phyloP scores from a whole-genome alignment of 1,140 invertebrate genomes.

The Cylas formicarius region DNA sequence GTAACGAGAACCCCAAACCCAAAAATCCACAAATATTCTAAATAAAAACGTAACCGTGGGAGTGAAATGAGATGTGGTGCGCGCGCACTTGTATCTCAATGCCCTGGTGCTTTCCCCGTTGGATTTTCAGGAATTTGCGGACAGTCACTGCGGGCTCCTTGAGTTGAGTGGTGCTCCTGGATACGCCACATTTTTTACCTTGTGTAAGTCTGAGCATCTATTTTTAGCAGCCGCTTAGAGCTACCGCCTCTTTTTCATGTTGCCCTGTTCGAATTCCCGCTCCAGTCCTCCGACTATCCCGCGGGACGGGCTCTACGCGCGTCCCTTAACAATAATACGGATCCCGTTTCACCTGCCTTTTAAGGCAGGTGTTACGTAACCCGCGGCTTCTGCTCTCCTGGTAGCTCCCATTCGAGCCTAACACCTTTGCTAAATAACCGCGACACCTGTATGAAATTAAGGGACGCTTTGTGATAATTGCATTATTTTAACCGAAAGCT shows the following conservation, averaged over 20 bases:
- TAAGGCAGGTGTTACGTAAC: background rate
- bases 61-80: too few species aligned
- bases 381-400: too few species aligned
- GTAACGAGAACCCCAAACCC: too few species aligned
- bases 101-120: too few species aligned
- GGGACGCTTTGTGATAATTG: too few species aligned
- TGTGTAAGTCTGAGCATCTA: background rate
- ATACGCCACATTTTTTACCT: slow-evolving; percentile 17
- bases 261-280: background rate
- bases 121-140: slow-evolving; percentile 17
- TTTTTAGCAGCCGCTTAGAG: background rate
- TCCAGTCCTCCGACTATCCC: background rate
- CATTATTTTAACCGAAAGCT: too few species aligned
- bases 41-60: too few species aligned
- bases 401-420: too few species aligned
- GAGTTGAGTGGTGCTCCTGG: slow-evolving; percentile 43
- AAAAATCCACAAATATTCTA: too few species aligned
- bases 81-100: too few species aligned
- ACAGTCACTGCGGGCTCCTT: slow-evolving; percentile 41
- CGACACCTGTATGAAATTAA: too few species aligned
- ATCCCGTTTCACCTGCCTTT: background rate
- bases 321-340: background rate
- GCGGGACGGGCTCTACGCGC: background rate
- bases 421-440: too few species aligned
- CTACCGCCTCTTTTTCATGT: background rate